Conservation (phyloP, 2,797 vertebrate genomes). For the Sebastes goodei region DNA sequence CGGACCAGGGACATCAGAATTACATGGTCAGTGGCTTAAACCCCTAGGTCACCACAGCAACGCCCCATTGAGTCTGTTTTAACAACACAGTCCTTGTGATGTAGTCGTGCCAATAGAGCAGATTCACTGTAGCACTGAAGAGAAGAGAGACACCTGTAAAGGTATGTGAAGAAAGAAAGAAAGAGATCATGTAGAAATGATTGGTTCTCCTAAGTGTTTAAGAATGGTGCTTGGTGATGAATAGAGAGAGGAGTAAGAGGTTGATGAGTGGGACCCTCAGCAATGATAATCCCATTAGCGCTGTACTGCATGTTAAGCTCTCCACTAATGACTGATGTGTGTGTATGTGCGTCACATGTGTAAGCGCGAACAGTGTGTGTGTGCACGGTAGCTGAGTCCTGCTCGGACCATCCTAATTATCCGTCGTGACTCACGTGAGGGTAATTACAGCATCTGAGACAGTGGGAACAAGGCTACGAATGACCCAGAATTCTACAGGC, state of each 20-base stretch:
- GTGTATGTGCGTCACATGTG: conserved; percentile 38
- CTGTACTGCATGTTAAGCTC: conserved; percentile 61
- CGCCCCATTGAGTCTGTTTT: neutral
- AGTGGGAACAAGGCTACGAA: conserved; percentile 61
- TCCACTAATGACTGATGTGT: conserved; percentile 62
- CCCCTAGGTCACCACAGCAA: neutral
- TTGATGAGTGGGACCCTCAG: conserved; percentile 68
- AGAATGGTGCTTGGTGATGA: conserved; percentile 37
- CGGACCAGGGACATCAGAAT: neutral
- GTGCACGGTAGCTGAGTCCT: conserved; percentile 21
- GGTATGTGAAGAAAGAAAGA: neutral
- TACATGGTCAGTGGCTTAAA: neutral
- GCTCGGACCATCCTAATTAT: conserved; percentile 64
- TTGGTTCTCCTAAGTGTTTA: neutral
- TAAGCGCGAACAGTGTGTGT: neutral
- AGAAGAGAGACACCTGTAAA: neutral
- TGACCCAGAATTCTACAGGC: conserved; percentile 68
- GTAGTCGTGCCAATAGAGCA: neutral
- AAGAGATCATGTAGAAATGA: neutral
- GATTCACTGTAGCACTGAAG: neutral
- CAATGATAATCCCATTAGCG: conserved; percentile 76
- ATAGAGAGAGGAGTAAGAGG: conserved; percentile 46
- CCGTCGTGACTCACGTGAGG: conserved; percentile 71
- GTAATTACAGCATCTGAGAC: conserved; percentile 70
- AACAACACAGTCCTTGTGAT: neutral